A percentile compares a stretch with the other conserved stretches of the same genome.
Conservation (phyloP, 2,113 vertebrate genomes). For the Solea senegalensis region DNA sequence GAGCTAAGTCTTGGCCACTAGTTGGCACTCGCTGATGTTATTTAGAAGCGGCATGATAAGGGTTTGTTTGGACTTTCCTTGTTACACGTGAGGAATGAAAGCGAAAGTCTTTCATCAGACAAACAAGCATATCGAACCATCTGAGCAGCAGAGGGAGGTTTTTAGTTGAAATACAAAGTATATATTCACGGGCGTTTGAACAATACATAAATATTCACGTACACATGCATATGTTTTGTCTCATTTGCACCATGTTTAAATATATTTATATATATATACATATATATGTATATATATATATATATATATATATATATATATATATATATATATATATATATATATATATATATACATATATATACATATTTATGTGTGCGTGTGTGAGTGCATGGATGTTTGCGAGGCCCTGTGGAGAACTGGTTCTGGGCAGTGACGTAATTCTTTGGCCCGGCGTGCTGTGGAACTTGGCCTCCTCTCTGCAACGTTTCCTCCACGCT, state of each 20-base stretch:
- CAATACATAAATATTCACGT: conserved; percentile 1
- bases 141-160: conserved; percentile 3
- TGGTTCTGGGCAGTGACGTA: conserved; percentile 68
- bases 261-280: too few relatives aligned
- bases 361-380: conserved; percentile 7
- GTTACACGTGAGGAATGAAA: conserved; percentile 44
- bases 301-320: too few relatives aligned
- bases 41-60: conserved; percentile 61
- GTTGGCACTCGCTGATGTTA: conserved; percentile 47
- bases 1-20: conserved; percentile 49
- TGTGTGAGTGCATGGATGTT: conserved; percentile 28
- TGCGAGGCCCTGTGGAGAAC: conserved; percentile 60
- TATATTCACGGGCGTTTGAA: background rate
- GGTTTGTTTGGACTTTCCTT: conserved; percentile 61
- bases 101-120: conserved; percentile 47
- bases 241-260: background rate
- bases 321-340: background rate
- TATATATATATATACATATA: background rate
- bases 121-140: conserved; percentile 53
- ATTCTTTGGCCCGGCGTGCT: conserved; percentile 67
- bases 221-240: conserved; percentile 1
- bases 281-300: too few relatives aligned
- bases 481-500: conserved; percentile 72
- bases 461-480: conserved; percentile 78
- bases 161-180: background rate